Evolutionary conservation across 2,888 invertebrate species (phyloP).

Genomic region (Falcaria lacertinaria): DNA sequence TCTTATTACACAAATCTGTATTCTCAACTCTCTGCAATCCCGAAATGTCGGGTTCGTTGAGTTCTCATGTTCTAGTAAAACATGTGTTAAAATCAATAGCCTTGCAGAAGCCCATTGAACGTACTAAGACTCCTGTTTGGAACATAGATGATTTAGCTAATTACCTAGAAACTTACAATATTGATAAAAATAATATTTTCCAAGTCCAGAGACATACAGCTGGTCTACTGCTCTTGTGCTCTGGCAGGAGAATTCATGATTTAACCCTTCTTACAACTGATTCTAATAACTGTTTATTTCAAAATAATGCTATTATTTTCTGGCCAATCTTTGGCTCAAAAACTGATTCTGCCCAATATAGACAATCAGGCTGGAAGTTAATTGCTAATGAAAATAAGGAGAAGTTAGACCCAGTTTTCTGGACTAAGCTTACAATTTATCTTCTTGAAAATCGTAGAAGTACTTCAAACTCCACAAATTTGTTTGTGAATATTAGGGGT

Average conservation of each 20-base stretch:
- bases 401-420: too few species aligned
- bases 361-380: constrained; percentile 18
- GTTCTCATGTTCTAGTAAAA: constrained; percentile 16
- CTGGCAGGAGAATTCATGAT: too few species aligned
- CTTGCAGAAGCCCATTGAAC: neutral
- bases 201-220: constrained; percentile 5
- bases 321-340: constrained; percentile 6
- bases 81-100: constrained; percentile 16
- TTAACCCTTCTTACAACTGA: too few species aligned
- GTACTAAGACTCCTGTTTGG: constrained; percentile 16
- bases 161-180: constrained; percentile 15
- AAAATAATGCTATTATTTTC: constrained; percentile 7
- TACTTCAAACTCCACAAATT: neutral
- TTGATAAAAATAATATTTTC: constrained; percentile 1
- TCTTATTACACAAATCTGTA: constrained; percentile 17
- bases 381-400: neutral
- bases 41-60: constrained; percentile 5
- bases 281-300: neutral
- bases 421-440: too few species aligned
- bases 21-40: constrained; percentile 11
- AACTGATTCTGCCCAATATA: constrained; percentile 11
- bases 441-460: too few species aligned
- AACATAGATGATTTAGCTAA: constrained; percentile 10
- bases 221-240: neutral
- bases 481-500: constrained; percentile 11